A percentile compares a stretch with the other conserved stretches of the same genome.
phyloP scores from a whole-genome alignment of 2,113 vertebrate species.

The Vombatus ursinus region DNA sequence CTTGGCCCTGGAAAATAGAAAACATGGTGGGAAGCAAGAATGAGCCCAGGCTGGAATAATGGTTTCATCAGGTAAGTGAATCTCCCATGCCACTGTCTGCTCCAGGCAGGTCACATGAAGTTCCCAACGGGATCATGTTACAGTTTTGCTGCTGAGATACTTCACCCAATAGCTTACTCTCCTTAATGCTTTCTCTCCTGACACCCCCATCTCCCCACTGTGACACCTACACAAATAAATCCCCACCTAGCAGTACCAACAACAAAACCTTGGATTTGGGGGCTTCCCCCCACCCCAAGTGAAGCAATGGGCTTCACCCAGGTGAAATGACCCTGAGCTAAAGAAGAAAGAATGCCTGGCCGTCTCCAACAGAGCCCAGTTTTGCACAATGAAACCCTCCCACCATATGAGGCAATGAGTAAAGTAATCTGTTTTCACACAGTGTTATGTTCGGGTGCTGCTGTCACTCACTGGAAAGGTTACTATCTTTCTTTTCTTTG shows the following conservation, averaged over 20 bases:
- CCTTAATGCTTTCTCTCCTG: not conserved
- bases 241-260: not conserved
- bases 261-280: not conserved
- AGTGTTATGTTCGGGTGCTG: constrained; percentile 63
- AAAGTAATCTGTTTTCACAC: constrained; percentile 75
- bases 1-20: not conserved
- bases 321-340: constrained; percentile 57
- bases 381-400: constrained; percentile 74
- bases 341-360: constrained; percentile 73
- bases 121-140: not conserved
- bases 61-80: not conserved
- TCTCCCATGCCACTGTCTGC: not conserved
- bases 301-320: constrained; percentile 44
- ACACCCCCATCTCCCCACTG: accelerated
- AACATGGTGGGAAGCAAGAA: not conserved
- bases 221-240: not conserved
- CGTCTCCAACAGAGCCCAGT: constrained; percentile 77
- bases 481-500: constrained; percentile 78
- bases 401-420: constrained; percentile 71
- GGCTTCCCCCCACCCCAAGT: not conserved
- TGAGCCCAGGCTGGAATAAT: not conserved
- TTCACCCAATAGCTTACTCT: not conserved
- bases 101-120: not conserved
- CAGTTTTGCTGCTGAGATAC: not conserved
- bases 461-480: constrained; percentile 75